Conservation (phyloP, 1,140 invertebrate species). For the Tachypleus tridentatus region DNA sequence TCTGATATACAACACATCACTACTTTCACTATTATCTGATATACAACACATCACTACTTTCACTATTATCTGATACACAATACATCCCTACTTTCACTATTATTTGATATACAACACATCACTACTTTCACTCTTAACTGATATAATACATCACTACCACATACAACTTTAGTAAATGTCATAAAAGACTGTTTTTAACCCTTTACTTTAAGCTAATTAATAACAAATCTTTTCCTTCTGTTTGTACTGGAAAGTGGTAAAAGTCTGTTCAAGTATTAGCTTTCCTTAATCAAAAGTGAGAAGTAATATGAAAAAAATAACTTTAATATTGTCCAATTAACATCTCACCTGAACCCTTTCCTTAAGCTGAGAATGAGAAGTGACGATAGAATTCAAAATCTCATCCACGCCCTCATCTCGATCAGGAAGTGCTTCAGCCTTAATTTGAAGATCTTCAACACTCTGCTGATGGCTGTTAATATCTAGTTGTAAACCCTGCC, state of each 20-base stretch:
- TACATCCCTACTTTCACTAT: too few relatives aligned
- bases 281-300: conserved; percentile 18
- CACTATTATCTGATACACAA: too few relatives aligned
- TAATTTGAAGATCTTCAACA: conserved; percentile 64
- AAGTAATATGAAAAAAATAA: conserved; percentile 5
- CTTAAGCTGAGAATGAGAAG: conserved; percentile 38
- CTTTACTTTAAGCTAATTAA: background rate
- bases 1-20: too few relatives aligned
- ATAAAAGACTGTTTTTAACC: background rate
- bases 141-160: too few relatives aligned
- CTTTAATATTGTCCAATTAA: conserved; percentile 2
- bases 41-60: too few relatives aligned
- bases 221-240: background rate
- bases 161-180: too few relatives aligned
- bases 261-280: background rate
- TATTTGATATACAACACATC: too few relatives aligned
- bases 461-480: conserved; percentile 75
- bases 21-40: too few relatives aligned
- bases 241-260: too few relatives aligned
- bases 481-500: conserved; percentile 59
- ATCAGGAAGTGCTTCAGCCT: conserved; percentile 58
- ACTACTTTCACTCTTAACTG: too few relatives aligned
- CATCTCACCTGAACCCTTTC: conserved; percentile 43
- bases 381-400: conserved; percentile 18
- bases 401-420: conserved; percentile 48